A percentile compares a stretch with the other conserved stretches of the same genome.
Evolutionary conservation across 2,113 vertebrate genomes (phyloP).

Genomic region (Lepidothrix coronata): DNA sequence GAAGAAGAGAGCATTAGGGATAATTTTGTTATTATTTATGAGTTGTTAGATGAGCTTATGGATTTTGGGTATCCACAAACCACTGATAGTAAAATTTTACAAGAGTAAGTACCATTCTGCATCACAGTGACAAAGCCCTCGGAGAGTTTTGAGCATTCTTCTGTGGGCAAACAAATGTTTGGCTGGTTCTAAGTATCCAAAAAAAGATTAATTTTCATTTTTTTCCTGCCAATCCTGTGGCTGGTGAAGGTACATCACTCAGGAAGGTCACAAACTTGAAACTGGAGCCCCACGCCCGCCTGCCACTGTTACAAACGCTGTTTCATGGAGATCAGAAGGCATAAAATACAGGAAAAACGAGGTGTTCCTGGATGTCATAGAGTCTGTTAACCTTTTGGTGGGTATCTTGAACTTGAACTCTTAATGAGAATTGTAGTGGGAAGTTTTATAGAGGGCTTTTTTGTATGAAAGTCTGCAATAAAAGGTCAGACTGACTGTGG

Average conservation of each 20-base stretch:
- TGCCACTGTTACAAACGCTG: conserved; percentile 95
- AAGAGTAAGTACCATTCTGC: conserved; percentile 85
- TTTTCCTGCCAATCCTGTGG: neutral
- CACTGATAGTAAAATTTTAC: conserved; percentile 97
- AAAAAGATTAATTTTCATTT: neutral
- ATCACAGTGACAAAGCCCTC: neutral
- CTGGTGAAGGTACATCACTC: conserved; percentile 91
- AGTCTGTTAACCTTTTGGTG: conserved; percentile 98
- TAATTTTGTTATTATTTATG: conserved; percentile 99
- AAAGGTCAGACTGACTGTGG: neutral
- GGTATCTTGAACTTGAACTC: neutral
- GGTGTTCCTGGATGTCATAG: conserved; percentile 98
- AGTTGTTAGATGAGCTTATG: conserved; percentile 97
- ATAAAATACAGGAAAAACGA: conserved; percentile 99
- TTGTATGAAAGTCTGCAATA: neutral
- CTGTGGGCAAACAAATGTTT: neutral
- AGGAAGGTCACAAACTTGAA: conserved; percentile 98
- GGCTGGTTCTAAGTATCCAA: neutral
- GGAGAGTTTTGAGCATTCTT: neutral
- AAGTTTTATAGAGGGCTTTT: neutral
- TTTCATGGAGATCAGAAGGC: conserved; percentile 97
- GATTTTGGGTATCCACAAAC: conserved; percentile 98
- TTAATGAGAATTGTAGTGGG: neutral
- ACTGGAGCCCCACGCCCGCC: conserved; percentile 96
- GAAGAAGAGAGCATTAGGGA: conserved; percentile 99